Conservation (phyloP, 2,888 invertebrate species). For the Noctua comes region DNA sequence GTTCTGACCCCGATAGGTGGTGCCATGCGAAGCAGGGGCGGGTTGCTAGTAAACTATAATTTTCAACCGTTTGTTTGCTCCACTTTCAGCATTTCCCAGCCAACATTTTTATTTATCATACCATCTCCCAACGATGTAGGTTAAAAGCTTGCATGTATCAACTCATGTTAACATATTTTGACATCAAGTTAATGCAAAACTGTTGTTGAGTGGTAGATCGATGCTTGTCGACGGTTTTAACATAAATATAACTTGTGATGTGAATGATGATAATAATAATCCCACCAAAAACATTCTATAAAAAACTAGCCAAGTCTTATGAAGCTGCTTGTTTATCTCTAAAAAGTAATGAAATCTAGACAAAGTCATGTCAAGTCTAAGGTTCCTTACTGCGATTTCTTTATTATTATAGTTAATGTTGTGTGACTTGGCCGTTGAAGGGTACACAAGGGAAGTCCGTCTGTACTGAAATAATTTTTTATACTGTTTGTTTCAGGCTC, state of each 20-base stretch:
- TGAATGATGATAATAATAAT: constrained; percentile 2
- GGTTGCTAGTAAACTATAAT: not conserved
- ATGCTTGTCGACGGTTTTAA: not conserved
- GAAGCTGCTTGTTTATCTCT: no score
- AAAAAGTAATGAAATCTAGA: no score
- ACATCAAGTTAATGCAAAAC: constrained; percentile 48
- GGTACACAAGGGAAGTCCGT: no score
- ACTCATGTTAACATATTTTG: constrained; percentile 13
- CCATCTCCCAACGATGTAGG: constrained; percentile 21
- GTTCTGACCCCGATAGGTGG: not conserved
- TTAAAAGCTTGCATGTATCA: constrained; percentile 50
- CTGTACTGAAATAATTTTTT: no score
- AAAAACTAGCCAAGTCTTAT: no score
- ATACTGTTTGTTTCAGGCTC: no score
- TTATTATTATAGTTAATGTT: no score
- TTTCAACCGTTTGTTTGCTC: not conserved
- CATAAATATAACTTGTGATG: constrained; percentile 26
- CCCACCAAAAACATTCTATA: no score
- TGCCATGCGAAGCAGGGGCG: not conserved
- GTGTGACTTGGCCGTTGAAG: no score
- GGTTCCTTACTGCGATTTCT: no score
- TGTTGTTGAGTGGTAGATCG: constrained; percentile 25
- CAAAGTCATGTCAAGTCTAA: no score
- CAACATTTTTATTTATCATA: constrained; percentile 11
- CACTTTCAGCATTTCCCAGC: not conserved